A percentile compares a stretch with the other conserved stretches of the same genome.
phyloP scores from a whole-genome alignment of 2,888 invertebrate species.

The Quadroppia sp. region DNA sequence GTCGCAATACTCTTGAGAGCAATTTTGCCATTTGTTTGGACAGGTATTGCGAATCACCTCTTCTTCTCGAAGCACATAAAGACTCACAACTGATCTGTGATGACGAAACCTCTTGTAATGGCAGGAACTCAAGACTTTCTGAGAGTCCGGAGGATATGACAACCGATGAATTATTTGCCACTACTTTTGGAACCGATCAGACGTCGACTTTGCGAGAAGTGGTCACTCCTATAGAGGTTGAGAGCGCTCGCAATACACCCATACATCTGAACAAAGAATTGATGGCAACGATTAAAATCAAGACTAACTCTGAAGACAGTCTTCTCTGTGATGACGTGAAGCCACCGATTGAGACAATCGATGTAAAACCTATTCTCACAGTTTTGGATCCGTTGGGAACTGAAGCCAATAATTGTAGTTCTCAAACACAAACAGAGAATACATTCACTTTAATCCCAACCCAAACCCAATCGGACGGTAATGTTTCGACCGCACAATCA shows the following conservation, averaged over 20 bases:
- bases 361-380: slow-evolving; percentile 15
- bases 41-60: slow-evolving; percentile 42
- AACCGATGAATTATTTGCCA: slow-evolving; percentile 37
- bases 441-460: slow-evolving; percentile 11
- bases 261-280: not conserved
- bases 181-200: slow-evolving; percentile 37
- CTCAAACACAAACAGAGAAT: not conserved
- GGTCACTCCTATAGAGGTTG: slow-evolving; percentile 36
- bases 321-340: slow-evolving; percentile 23
- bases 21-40: slow-evolving; percentile 39
- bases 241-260: slow-evolving; percentile 36
- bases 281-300: not conserved
- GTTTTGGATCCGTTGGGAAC: slow-evolving; percentile 20
- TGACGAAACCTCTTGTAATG: slow-evolving; percentile 40
- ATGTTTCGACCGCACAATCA: slow-evolving; percentile 25
- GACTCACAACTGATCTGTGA: slow-evolving; percentile 39
- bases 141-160: slow-evolving; percentile 39
- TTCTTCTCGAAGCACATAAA: slow-evolving; percentile 39
- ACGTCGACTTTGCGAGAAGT: slow-evolving; percentile 30
- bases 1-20: slow-evolving; percentile 21
- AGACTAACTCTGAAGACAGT: slow-evolving; percentile 39
- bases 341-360: not conserved
- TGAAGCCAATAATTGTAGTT: slow-evolving; percentile 18
- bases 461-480: not conserved
- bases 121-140: slow-evolving; percentile 38